Base-by-base conservation (phyloP, 2,888 invertebrate genomes). In the Diaphora mendica region DNA sequence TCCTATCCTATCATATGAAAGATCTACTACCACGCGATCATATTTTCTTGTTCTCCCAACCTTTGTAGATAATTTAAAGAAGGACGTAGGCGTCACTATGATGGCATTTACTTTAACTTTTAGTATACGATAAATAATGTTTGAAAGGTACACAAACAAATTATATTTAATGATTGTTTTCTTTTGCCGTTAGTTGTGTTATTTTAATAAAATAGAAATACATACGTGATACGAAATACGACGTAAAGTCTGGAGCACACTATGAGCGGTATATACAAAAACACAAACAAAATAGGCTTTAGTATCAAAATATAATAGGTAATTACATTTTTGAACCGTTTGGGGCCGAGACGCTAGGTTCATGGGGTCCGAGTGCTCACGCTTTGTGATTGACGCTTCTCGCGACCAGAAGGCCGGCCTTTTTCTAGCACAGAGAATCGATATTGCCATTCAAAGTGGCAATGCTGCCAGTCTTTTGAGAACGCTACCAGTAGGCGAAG, bases 161-260 rank as follows among this genome's bases (percentile, higher is more conserved):
- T 69, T 69, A 69, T 59, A 55, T 51, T 15, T 55, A 69, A 55
- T 69, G 55, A 59, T 26, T 39, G 68, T 59, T 69, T 69, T 39
- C 39, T 39, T 59, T 59, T 1, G 2, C 35, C 3, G 30, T 8
- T 5, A 39, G 39, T 35, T 20, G 20, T 17, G 55, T 55, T 39
- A 9, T 55, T 55, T n/a, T 26, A 26, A 7, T 55, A 55, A 35
- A 33, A 39, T 30, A 26, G 8, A 35, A 55, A 33, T 23, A 51
- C 11, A n/a, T 11, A 55, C 59, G 59, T 59, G 26, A 30, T 15
- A 26, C 30, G 7, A 30, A 62, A 30, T 30, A n/a, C n/a, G n/a
- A n/a, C n/a, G 17, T 30, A 30, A 7, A 30, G n/a, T n/a, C 51
- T 55, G n/a, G 23, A 11, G n/a, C 51, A 55, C 7, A 55, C 9